These are phyloP conservation scores for Leptinotarsa defecta DNA, from an alignment of 1,140 invertebrate genomes.

Conservation along the genomic window DNA sequence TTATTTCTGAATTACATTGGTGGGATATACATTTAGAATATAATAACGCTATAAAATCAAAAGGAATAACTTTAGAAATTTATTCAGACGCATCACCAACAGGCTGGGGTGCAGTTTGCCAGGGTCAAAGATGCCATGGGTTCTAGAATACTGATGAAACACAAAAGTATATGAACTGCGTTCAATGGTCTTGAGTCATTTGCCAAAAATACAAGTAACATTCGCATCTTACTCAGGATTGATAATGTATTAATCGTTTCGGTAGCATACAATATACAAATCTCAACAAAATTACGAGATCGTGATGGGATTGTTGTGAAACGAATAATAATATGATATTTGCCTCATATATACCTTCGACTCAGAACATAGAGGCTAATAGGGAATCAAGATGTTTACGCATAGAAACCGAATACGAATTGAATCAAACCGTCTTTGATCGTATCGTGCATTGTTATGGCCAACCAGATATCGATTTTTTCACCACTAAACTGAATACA, in stretches of 20 bases:
- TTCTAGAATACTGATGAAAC: slow-evolving; percentile 38
- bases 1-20: slow-evolving; percentile 16
- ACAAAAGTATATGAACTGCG: slow-evolving; percentile 16
- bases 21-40: slow-evolving; percentile 24
- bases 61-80: slow-evolving; percentile 15
- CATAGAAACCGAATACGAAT: slow-evolving; percentile 28
- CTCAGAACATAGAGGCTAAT: slow-evolving; percentile 42
- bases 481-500: too few species aligned
- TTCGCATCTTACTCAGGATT: slow-evolving; percentile 22
- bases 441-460: too few species aligned
- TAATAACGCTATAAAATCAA: slow-evolving; percentile 9
- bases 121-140: slow-evolving; percentile 26
- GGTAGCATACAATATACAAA: slow-evolving; percentile 36
- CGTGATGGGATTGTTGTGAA: slow-evolving; percentile 49
- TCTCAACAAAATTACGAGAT: slow-evolving; percentile 34
- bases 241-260: too few species aligned
- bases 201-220: slow-evolving; percentile 10
- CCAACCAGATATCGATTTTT: too few species aligned
- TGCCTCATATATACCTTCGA: slow-evolving; percentile 39
- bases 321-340: slow-evolving; percentile 40
- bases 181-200: slow-evolving; percentile 32
- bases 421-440: slow-evolving; percentile 18
- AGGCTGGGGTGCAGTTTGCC: background rate
- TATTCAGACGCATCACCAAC: slow-evolving; percentile 31
- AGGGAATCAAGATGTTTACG: slow-evolving; percentile 35